Evolutionary conservation across 2,797 vertebrate species (phyloP), one percentile per base, ranked within the genome.

Genomic region (Brotula barbata): DNA sequence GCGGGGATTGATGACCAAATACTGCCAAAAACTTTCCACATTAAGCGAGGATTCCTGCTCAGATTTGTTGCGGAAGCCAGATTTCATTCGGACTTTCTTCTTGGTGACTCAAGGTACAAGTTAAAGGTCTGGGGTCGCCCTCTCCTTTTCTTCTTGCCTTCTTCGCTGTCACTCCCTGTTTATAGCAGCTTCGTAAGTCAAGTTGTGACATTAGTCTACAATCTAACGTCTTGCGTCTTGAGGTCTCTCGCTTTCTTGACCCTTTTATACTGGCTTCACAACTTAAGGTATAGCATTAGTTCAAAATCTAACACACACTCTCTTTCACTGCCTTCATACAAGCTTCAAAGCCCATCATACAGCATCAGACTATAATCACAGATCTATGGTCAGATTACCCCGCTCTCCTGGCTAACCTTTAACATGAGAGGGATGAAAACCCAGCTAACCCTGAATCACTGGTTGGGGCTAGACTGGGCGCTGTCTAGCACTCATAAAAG

Each of bases 341-440:
- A 71, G 77, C 79, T 86, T 87, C 82, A 89, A 87, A 87, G 82
- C 46, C 67, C 77, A 64, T 83, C 82, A 77, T 73, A 64, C 65
- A 72, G 78, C 79, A 68, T 85, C 75, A 61, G 69, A n/a, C 76
- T 64, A 77, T 83, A 84, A 86, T 89, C 83, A 76, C 84, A 85
- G 86, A 88, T 89, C 80, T 81, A 71, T 46, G 64, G 72, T 88
- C 85, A 87, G 86, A 89, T 89, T 85, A 86, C 60, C 69, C 75
- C 42, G 59, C 80, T 81, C 84, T 75, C 79, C 20, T 67, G 22
- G 80, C 83, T 87, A 86, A 86, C 88, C 88, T 90, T 86, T 86
- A 86, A 85, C 88, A 87, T 80, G 83, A 88, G 83, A 82, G 66
- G 77, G 83, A 88, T 84, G 77, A 85, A 81, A 89, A 82, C 82